Percentiles rank a stretch among this genome's conserved stretches.
Conservation (phyloP, 2,888 invertebrate species). For the Drosophila stalkeri region DNA sequence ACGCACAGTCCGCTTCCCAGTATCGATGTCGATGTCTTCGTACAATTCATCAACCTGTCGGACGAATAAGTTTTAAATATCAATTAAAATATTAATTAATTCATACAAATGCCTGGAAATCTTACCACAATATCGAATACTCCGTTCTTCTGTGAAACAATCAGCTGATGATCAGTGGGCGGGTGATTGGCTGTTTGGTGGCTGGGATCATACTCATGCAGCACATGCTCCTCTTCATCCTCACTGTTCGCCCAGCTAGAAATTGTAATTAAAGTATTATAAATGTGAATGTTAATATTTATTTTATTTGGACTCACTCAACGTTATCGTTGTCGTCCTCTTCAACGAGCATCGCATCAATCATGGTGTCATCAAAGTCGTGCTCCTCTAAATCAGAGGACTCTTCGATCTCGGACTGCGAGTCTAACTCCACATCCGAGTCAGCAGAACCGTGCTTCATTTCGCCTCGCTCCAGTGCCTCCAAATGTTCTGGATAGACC, state of each 20-base stretch:
- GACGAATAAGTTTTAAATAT: too few species aligned
- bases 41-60: conserved; percentile 89
- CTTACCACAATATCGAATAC: conserved; percentile 88
- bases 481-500: conserved; percentile 95
- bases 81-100: not conserved
- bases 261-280: not conserved
- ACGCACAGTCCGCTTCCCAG: conserved; percentile 85
- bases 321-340: conserved; percentile 86
- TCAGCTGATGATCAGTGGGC: conserved; percentile 55
- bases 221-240: conserved; percentile 58
- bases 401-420: conserved; percentile 85
- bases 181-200: conserved; percentile 42
- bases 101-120: not conserved
- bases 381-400: conserved; percentile 87
- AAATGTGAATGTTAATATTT: not conserved
- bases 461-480: conserved; percentile 93
- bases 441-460: conserved; percentile 91
- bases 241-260: conserved; percentile 53
- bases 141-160: conserved; percentile 81
- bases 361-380: conserved; percentile 86
- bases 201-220: conserved; percentile 46
- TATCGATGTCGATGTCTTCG: conserved; percentile 90
- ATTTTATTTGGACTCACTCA: conserved; percentile 65
- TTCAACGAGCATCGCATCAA: conserved; percentile 85
- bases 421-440: conserved; percentile 87